phyloP scores from a whole-genome alignment of 2,888 invertebrate genomes.

The Dicycla oo region DNA sequence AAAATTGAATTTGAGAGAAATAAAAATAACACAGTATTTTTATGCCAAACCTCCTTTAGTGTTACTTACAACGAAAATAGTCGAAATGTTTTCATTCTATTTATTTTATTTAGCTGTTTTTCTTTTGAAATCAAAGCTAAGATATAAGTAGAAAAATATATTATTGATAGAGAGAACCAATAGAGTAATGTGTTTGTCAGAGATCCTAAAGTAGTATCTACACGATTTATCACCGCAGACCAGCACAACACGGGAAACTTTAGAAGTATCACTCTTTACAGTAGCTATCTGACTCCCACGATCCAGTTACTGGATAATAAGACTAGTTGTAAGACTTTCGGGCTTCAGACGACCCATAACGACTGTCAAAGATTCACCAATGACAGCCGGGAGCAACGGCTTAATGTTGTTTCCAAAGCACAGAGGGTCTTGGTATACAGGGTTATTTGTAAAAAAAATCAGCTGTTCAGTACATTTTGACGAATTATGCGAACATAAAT shows the following conservation, averaged over 20 bases:
- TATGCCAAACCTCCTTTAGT: neutral
- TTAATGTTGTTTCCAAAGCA: too few species aligned
- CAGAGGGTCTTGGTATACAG: too few species aligned
- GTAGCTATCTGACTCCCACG: too few species aligned
- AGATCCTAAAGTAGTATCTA: neutral
- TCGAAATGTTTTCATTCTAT: neutral
- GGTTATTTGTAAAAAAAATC: too few species aligned
- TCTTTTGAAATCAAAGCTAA: constrained; percentile 16
- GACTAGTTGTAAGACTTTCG: too few species aligned
- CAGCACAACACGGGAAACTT: neutral
- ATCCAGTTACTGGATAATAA: too few species aligned
- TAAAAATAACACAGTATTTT: neutral
- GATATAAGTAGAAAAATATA: neutral
- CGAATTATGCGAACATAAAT: too few species aligned
- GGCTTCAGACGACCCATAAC: too few species aligned
- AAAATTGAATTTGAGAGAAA: neutral
- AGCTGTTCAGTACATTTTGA: too few species aligned
- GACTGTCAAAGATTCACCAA: too few species aligned
- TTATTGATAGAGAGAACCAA: constrained; percentile 7
- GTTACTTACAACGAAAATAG: neutral
- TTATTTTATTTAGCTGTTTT: constrained; percentile 7
- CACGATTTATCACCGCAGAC: constrained; percentile 24
- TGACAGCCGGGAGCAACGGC: too few species aligned
- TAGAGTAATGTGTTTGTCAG: constrained; percentile 37
- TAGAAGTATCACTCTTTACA: neutral